Evolutionary conservation across 23 tunicate genomes (phyloP).

Genomic region (Ascidia mentula): DNA sequence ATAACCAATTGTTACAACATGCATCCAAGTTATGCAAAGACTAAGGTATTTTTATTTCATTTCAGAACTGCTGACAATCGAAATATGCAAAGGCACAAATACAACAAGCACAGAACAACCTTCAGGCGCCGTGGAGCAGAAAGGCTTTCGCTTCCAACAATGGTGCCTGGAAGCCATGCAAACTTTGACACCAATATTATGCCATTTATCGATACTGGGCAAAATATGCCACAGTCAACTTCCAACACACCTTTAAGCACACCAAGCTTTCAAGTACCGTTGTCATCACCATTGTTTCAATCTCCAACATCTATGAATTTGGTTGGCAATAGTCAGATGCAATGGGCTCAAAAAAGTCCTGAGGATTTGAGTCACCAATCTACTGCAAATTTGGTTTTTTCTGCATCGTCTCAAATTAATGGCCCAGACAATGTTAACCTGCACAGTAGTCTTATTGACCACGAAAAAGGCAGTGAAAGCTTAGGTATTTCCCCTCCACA

Average conservation of each 20-base stretch:
- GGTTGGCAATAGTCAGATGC: not conserved
- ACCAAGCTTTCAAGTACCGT: not conserved
- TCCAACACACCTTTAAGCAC: not conserved
- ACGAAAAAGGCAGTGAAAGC: not conserved
- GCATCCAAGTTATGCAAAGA: too few relatives aligned
- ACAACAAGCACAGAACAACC: slow-evolving; percentile 28
- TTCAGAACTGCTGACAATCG: slow-evolving; percentile 32
- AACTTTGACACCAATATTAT: not conserved
- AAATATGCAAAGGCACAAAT: slow-evolving; percentile 40
- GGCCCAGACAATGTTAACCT: not conserved
- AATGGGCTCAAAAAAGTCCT: not conserved
- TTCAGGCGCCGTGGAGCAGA: slow-evolving; percentile 1
- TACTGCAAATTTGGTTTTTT: not conserved
- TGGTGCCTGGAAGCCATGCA: slow-evolving; percentile 23
- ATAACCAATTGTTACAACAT: too few relatives aligned
- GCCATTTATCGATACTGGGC: not conserved
- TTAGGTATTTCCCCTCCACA: not conserved
- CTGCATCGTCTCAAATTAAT: not conserved
- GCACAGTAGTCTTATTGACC: not conserved
- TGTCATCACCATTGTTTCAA: not conserved
- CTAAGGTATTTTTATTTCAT: too few relatives aligned
- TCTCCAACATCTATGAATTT: not conserved
- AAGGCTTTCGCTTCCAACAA: slow-evolving; percentile 28
- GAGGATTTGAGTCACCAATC: not conserved
- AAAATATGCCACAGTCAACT: not conserved